phyloP scores from a whole-genome alignment of 1,140 invertebrate species.

The Hyposmocoma kahamanoa region DNA sequence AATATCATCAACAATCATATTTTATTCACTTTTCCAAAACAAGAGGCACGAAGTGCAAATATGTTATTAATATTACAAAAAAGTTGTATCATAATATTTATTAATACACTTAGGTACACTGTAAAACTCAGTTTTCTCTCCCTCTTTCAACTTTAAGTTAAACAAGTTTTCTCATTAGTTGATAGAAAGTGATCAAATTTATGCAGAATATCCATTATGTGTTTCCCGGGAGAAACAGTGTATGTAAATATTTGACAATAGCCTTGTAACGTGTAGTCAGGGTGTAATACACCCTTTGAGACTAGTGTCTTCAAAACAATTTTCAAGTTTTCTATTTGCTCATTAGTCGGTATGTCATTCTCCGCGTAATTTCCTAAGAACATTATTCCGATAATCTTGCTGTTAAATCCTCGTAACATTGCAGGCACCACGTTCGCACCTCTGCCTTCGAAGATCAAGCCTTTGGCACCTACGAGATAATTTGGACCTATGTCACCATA shows the following conservation, averaged over 20 bases:
- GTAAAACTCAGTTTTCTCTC: too few species aligned
- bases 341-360: conserved; percentile 13
- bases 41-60: too few species aligned
- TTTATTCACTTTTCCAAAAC: too few species aligned
- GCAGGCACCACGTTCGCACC: conserved; percentile 45
- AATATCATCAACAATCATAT: too few species aligned
- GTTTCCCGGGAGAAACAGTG: conserved; percentile 35
- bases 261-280: conserved; percentile 36
- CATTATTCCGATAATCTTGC: conserved; percentile 45
- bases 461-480: conserved; percentile 45
- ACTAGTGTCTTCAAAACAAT: conserved; percentile 36
- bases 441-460: conserved; percentile 53
- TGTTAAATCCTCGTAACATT: conserved; percentile 39
- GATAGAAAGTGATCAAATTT: conserved; percentile 40
- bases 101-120: too few species aligned
- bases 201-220: conserved; percentile 30
- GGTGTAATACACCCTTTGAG: conserved; percentile 21
- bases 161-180: too few species aligned
- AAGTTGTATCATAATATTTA: too few species aligned
- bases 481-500: conserved; percentile 52
- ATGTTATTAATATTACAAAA: too few species aligned
- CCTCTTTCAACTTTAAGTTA: too few species aligned
- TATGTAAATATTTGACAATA: conserved; percentile 39
- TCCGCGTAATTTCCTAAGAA: conserved; percentile 49
- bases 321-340: conserved; percentile 42